phyloP scores from a whole-genome alignment of 92 coral and sea anemone species.

The Palythoa heliodiscus region DNA sequence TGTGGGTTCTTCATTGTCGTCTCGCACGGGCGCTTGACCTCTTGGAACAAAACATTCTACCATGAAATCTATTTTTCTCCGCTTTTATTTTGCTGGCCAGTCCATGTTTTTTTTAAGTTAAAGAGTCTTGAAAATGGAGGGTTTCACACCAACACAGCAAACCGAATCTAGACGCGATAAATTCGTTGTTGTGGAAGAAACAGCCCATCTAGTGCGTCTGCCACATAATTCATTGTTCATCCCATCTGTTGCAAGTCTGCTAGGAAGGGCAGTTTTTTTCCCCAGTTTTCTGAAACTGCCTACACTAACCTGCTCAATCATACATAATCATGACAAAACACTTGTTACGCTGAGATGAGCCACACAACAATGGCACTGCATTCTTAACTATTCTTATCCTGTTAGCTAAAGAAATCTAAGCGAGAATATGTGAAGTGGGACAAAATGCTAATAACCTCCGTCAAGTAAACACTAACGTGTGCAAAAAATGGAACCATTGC shows the following conservation, averaged over 20 bases:
- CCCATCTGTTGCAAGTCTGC: slow-evolving; percentile 36
- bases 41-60: background rate
- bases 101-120: background rate
- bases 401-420: background rate
- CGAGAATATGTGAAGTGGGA: background rate
- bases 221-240: slow-evolving; percentile 1
- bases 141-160: background rate
- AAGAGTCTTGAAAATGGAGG: background rate
- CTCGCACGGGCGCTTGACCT: slow-evolving; percentile 19
- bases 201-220: slow-evolving; percentile 8
- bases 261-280: slow-evolving; percentile 27
- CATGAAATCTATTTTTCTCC: background rate
- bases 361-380: background rate
- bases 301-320: background rate
- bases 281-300: background rate
- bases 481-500: background rate
- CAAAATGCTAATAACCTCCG: background rate
- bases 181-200: slow-evolving; percentile 9
- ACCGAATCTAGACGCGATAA: background rate
- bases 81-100: background rate
- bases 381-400: background rate
- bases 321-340: background rate
- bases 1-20: slow-evolving; percentile 31
- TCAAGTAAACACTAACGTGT: slow-evolving; percentile 12
- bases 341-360: background rate